Evolutionary conservation across 2,113 vertebrate genomes (phyloP).

Genomic region (Misgurnus anguillicaudatus): DNA sequence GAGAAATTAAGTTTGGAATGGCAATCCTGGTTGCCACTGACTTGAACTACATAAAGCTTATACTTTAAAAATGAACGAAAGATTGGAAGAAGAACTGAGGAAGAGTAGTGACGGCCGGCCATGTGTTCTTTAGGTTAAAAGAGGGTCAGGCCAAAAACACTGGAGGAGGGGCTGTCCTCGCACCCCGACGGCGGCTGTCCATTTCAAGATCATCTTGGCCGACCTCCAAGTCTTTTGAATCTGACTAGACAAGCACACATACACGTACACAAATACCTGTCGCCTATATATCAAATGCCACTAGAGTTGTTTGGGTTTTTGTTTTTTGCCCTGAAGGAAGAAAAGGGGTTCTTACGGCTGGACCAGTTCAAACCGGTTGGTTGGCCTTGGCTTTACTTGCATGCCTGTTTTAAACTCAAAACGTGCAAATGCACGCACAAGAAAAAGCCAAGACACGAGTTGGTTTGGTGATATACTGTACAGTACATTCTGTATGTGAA

Average conservation of each 20-base stretch:
- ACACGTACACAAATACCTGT: conserved; percentile 75
- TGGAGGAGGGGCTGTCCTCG: conserved; percentile 24
- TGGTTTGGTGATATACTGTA: too few relatives aligned
- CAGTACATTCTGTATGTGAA: too few relatives aligned
- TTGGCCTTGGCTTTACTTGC: conserved; percentile 65
- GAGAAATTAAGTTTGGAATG: too few relatives aligned
- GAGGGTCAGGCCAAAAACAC: conserved; percentile 25
- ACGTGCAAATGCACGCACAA: not conserved
- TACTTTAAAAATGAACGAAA: not conserved
- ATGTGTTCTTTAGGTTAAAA: conserved; percentile 33
- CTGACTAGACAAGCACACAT: conserved; percentile 1
- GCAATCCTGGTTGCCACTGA: too few relatives aligned
- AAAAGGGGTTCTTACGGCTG: conserved; percentile 73
- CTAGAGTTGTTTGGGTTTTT: conserved; percentile 58
- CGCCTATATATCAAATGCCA: conserved; percentile 85
- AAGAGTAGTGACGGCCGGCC: conserved; percentile 1
- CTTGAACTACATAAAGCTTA: too few relatives aligned
- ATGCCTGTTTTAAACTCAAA: not conserved
- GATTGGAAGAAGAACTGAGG: not conserved
- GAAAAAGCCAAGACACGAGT: not conserved
- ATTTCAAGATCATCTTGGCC: conserved; percentile 40
- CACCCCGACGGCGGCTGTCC: conserved; percentile 28
- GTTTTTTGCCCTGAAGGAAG: conserved; percentile 83
- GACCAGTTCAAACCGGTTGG: conserved; percentile 92
- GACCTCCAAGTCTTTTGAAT: conserved; percentile 36